A percentile compares a stretch with the other conserved stretches of the same genome.
Evolutionary conservation across 2,113 vertebrate genomes (phyloP).

Genomic region (Leucopsar rothschildi): DNA sequence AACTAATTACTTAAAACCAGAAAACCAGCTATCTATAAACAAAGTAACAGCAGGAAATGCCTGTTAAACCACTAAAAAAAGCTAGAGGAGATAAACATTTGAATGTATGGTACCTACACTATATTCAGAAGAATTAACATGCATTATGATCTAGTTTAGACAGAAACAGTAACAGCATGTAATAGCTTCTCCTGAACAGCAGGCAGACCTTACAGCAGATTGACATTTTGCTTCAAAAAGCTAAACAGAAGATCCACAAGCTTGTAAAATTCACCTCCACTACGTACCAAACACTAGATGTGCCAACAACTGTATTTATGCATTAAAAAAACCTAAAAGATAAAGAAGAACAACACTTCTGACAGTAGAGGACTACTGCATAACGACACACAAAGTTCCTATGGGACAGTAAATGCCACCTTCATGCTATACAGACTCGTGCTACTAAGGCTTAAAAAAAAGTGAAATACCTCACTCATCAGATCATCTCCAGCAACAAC

Average conservation of each 20-base stretch:
- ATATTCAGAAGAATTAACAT: background rate
- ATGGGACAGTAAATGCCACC: background rate
- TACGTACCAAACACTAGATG: background rate
- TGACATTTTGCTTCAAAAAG: background rate
- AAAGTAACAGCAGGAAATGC: background rate
- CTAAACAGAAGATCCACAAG: background rate
- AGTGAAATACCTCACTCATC: slow-evolving; percentile 75
- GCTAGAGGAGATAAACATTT: background rate
- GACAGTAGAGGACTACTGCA: background rate
- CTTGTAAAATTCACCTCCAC: background rate
- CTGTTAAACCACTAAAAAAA: background rate
- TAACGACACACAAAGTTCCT: background rate
- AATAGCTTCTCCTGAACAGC: background rate
- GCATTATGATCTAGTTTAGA: background rate
- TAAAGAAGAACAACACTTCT: background rate
- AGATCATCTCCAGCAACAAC: slow-evolving; percentile 88
- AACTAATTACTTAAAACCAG: background rate
- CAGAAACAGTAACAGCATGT: background rate
- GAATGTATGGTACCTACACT: background rate
- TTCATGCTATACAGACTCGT: background rate
- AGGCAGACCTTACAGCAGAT: background rate
- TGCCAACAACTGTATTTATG: background rate
- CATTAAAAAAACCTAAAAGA: background rate
- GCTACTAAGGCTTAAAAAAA: background rate
- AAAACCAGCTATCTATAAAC: background rate